Evolutionary conservation across 2,113 vertebrate genomes (phyloP).

Genomic region (Nymphicus hollandicus): DNA sequence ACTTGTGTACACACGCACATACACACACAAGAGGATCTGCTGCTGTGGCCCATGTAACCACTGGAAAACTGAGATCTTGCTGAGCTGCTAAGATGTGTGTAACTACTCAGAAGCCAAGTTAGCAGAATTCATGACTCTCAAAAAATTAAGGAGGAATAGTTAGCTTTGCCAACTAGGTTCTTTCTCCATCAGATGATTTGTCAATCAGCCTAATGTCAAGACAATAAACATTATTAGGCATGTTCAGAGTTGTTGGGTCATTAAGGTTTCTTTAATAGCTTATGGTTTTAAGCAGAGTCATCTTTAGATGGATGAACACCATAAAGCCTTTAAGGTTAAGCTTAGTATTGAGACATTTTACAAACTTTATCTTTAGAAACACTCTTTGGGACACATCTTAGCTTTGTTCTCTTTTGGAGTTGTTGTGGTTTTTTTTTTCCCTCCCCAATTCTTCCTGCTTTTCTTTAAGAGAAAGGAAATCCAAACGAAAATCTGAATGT

Average conservation of each 20-base stretch:
- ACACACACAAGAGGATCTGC: accelerated
- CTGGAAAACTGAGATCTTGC: not conserved
- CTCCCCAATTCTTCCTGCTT: not conserved
- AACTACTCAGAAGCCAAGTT: not conserved
- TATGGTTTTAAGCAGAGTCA: slow-evolving; percentile 1
- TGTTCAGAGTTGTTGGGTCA: slow-evolving; percentile 2
- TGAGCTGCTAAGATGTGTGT: not conserved
- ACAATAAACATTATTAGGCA: not conserved
- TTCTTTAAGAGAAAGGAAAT: not conserved
- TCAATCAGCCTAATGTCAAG: not conserved
- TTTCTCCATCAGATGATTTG: not conserved
- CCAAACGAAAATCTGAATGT: not conserved
- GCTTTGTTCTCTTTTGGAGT: not conserved
- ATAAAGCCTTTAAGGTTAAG: not conserved
- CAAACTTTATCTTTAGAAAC: not conserved
- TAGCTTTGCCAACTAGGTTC: not conserved
- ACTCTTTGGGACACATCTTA: not conserved
- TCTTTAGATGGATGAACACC: not conserved
- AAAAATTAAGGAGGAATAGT: not conserved
- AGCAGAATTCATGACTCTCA: not conserved
- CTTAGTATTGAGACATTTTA: not conserved
- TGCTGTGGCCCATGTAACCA: not conserved
- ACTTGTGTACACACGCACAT: accelerated
- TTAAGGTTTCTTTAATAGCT: slow-evolving; percentile 13
- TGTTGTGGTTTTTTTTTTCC: accelerated